A percentile compares a stretch with the other conserved stretches of the same genome.
phyloP scores from a whole-genome alignment of 2,888 invertebrate genomes.

The Latrodectus hesperus region DNA sequence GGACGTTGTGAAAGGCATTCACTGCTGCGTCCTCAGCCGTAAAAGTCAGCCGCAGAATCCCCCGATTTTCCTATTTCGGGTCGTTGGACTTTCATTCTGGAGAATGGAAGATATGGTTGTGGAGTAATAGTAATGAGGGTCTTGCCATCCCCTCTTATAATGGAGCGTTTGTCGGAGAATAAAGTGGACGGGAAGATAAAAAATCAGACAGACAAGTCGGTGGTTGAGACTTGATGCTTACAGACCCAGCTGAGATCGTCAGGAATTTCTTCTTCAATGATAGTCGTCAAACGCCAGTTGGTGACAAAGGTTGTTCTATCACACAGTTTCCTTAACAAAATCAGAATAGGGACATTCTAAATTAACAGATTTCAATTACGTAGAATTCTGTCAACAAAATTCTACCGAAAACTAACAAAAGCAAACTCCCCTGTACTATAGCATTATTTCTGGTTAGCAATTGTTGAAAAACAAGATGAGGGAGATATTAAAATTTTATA shows the following conservation, averaged over 20 bases:
- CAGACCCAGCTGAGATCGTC: constrained; percentile 16
- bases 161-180: constrained; percentile 49
- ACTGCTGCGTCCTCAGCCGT: constrained; percentile 43
- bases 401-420: too few species aligned
- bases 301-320: too few species aligned
- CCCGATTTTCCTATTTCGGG: constrained; percentile 32
- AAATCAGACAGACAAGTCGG: constrained; percentile 25
- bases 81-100: not conserved
- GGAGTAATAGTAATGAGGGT: constrained; percentile 36
- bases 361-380: too few species aligned
- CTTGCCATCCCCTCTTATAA: constrained; percentile 30
- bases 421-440: too few species aligned
- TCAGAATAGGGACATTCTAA: too few species aligned
- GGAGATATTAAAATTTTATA: too few species aligned
- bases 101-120: not conserved
- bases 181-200: constrained; percentile 41
- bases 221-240: constrained; percentile 45
- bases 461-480: too few species aligned
- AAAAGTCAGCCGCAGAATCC: constrained; percentile 57
- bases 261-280: not conserved
- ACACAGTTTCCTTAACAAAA: too few species aligned
- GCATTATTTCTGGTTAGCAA: too few species aligned
- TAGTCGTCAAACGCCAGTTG: too few species aligned
- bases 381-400: too few species aligned
- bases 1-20: constrained; percentile 56